phyloP scores from a whole-genome alignment of 2,888 invertebrate species.

The Scaptomyza polygonia region DNA sequence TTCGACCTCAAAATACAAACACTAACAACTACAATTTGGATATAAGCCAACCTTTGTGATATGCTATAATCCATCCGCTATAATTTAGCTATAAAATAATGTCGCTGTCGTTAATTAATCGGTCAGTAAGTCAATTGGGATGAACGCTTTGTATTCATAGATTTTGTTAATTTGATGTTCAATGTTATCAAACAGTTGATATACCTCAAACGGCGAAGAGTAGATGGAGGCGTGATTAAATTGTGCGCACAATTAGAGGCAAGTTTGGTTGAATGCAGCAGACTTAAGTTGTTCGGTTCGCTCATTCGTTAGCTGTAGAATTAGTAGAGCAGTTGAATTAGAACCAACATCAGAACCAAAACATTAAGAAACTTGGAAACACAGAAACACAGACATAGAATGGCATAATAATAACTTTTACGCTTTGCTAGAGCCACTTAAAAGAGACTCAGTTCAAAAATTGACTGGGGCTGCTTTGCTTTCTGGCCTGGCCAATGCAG shows the following conservation, averaged over 20 bases:
- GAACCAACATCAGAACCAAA: constrained; percentile 40
- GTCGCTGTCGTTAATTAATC: too few species aligned
- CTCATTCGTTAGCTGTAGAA: constrained; percentile 20
- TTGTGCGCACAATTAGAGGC: constrained; percentile 44
- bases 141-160: too few species aligned
- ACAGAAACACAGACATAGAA: constrained; percentile 28
- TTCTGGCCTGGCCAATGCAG: constrained; percentile 52
- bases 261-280: constrained; percentile 38
- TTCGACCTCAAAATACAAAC: too few species aligned
- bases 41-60: too few species aligned
- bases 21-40: too few species aligned
- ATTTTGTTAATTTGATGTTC: too few species aligned
- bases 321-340: constrained; percentile 69
- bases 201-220: constrained; percentile 1
- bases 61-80: too few species aligned
- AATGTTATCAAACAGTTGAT: neutral
- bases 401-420: constrained; percentile 47
- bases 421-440: constrained; percentile 64
- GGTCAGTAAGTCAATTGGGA: too few species aligned
- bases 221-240: constrained; percentile 18
- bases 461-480: constrained; percentile 34
- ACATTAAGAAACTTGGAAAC: constrained; percentile 14
- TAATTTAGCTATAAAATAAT: too few species aligned
- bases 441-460: constrained; percentile 54
- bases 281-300: neutral